Conservation (phyloP, 2,797 vertebrate genomes). For the Cossypha heuglini region DNA sequence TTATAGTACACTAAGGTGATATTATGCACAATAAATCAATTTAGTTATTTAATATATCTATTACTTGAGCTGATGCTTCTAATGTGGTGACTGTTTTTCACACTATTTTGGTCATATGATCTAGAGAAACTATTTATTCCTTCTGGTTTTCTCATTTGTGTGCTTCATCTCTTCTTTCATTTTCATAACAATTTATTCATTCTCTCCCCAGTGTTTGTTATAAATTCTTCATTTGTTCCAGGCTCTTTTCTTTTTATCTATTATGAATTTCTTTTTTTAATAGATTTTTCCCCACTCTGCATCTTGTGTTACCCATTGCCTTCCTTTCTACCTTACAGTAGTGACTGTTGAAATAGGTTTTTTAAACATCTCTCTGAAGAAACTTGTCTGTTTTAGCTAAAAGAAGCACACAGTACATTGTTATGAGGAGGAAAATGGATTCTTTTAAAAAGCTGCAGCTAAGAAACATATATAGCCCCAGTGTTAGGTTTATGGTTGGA, state of each 20-base stretch:
- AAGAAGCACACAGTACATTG: background rate
- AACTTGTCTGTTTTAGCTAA: background rate
- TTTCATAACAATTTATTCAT: background rate
- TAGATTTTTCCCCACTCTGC: background rate
- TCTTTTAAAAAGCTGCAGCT: background rate
- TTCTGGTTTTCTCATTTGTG: background rate
- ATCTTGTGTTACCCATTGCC: background rate
- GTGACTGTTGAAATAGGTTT: background rate
- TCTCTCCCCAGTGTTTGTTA: background rate
- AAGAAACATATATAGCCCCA: background rate
- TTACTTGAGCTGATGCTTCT: background rate
- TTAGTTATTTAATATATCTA: background rate
- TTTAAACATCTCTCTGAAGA: background rate
- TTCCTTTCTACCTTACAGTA: background rate
- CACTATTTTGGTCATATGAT: background rate
- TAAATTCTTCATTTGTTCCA: background rate
- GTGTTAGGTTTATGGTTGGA: background rate
- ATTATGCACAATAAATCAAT: background rate
- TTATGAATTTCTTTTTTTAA: background rate
- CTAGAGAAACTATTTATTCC: background rate
- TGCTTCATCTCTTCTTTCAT: background rate
- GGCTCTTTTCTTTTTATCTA: background rate
- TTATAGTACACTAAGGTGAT: background rate
- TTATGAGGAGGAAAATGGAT: background rate
- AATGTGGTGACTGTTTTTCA: background rate